phyloP scores from a whole-genome alignment of 1,140 invertebrate genomes.

The Drosophila saltans region DNA sequence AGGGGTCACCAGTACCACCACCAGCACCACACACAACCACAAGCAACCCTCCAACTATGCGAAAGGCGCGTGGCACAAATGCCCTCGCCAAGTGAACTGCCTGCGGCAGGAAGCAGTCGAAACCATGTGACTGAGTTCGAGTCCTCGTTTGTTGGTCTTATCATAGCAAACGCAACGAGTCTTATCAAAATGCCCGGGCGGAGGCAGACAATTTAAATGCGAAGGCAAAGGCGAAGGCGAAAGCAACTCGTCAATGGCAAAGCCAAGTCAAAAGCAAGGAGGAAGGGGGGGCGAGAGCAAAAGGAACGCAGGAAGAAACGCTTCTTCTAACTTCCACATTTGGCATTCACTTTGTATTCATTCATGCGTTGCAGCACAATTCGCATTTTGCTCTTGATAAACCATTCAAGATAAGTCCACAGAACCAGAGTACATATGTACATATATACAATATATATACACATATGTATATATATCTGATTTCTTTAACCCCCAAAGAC shows the following conservation, averaged over 20 bases:
- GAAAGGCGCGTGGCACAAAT: slow-evolving; percentile 25
- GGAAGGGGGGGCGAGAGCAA: not conserved
- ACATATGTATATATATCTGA: slow-evolving; percentile 1
- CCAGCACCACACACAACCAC: not conserved
- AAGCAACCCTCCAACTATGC: slow-evolving; percentile 27
- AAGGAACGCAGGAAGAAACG: slow-evolving; percentile 13
- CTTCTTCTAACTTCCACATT: slow-evolving; percentile 23
- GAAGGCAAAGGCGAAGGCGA: slow-evolving; percentile 12
- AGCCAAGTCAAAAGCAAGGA: not conserved
- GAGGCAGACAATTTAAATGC: slow-evolving; percentile 55
- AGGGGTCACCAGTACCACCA: slow-evolving; percentile 22
- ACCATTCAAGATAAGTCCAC: slow-evolving; percentile 3
- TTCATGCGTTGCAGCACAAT: slow-evolving; percentile 46
- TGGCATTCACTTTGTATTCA: slow-evolving; percentile 35
- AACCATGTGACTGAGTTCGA: slow-evolving; percentile 7
- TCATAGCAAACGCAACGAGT: slow-evolving; percentile 30
- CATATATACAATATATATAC: not conserved
- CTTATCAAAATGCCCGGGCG: slow-evolving; percentile 39
- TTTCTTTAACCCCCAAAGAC: not conserved
- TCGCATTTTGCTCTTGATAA: slow-evolving; percentile 32
- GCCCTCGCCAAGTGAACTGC: slow-evolving; percentile 19
- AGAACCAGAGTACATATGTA: not conserved
- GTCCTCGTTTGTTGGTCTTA: slow-evolving; percentile 25
- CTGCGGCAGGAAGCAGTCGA: slow-evolving; percentile 20
- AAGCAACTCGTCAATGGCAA: slow-evolving; percentile 17